phyloP scores from a whole-genome alignment of 2,797 vertebrate genomes.

The Diplodus puntazzo region DNA sequence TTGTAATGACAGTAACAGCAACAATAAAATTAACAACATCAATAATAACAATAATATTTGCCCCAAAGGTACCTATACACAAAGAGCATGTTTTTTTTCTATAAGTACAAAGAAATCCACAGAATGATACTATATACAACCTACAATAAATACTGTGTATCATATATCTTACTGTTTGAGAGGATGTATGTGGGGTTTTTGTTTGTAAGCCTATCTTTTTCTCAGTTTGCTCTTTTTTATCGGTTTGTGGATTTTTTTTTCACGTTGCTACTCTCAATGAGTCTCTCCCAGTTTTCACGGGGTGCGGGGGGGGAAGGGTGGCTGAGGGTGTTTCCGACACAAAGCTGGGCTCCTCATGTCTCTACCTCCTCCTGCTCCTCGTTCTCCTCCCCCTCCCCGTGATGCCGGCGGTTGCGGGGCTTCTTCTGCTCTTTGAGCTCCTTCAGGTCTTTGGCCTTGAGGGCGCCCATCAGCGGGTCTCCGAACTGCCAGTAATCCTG shows the following conservation, averaged over 20 bases:
- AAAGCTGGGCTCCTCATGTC: constrained; percentile 88
- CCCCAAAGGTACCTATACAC: constrained; percentile 87
- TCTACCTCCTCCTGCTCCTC: constrained; percentile 82
- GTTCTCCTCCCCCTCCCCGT: constrained; percentile 76
- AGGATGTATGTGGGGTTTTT: constrained; percentile 69
- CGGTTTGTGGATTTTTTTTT: constrained; percentile 69
- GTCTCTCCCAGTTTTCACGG: constrained; percentile 79
- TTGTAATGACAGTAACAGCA: constrained; percentile 82
- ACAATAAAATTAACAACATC: constrained; percentile 84
- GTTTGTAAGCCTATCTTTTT: constrained; percentile 67
- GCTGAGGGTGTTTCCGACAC: constrained; percentile 54
- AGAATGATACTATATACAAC: constrained; percentile 91
- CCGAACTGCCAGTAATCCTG: constrained; percentile 96
- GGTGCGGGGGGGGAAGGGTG: constrained; percentile 29
- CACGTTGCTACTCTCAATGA: constrained; percentile 71
- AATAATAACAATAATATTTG: constrained; percentile 86
- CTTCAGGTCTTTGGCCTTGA: constrained; percentile 89
- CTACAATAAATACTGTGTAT: constrained; percentile 95
- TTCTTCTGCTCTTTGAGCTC: constrained; percentile 97
- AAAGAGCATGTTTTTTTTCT: constrained; percentile 84
- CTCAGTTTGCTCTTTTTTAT: constrained; percentile 62
- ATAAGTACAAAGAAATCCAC: constrained; percentile 90
- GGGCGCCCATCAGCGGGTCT: constrained; percentile 87
- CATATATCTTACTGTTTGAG: constrained; percentile 83
- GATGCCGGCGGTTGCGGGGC: constrained; percentile 95